A percentile compares a stretch with the other conserved stretches of the same genome.
Evolutionary conservation across 2,888 invertebrate species (phyloP).

Genomic region (Callyntrura sp.): DNA sequence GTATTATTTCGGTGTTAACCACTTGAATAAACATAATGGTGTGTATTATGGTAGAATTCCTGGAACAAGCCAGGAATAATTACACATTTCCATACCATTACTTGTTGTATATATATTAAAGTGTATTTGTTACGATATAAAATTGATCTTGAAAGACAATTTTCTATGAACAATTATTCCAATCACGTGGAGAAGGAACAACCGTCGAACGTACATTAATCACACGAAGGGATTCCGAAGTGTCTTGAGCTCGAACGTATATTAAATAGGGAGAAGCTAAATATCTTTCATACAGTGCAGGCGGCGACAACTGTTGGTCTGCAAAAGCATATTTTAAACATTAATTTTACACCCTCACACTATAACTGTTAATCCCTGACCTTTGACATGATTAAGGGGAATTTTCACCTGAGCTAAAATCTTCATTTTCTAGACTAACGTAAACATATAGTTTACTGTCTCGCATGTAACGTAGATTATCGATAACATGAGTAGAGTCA

Average conservation of each 20-base stretch:
- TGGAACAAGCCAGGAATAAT: no score
- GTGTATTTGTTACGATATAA: no score
- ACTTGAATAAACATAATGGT: no score
- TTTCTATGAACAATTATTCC: no score
- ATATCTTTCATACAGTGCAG: conserved; percentile 61
- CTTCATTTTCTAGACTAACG: background rate
- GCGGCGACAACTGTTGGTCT: conserved; percentile 33
- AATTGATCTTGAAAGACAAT: no score
- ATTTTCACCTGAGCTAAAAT: conserved; percentile 50
- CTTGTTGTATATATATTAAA: no score
- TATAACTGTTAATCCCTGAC: background rate
- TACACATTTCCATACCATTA: no score
- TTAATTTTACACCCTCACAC: background rate
- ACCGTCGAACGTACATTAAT: conserved; percentile 46
- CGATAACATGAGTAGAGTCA: conserved; percentile 46
- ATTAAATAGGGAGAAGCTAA: conserved; percentile 56
- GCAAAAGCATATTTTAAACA: background rate
- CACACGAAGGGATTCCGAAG: background rate
- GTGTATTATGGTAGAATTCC: no score
- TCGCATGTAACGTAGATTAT: conserved; percentile 44
- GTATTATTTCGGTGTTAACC: no score
- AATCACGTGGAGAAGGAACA: background rate
- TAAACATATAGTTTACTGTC: conserved; percentile 66
- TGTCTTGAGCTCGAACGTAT: conserved; percentile 63
- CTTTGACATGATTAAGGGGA: background rate